Percentiles rank a stretch among this genome's conserved stretches.
phyloP scores from a whole-genome alignment of 1,140 invertebrate species.

The Adelges cooleyi region DNA sequence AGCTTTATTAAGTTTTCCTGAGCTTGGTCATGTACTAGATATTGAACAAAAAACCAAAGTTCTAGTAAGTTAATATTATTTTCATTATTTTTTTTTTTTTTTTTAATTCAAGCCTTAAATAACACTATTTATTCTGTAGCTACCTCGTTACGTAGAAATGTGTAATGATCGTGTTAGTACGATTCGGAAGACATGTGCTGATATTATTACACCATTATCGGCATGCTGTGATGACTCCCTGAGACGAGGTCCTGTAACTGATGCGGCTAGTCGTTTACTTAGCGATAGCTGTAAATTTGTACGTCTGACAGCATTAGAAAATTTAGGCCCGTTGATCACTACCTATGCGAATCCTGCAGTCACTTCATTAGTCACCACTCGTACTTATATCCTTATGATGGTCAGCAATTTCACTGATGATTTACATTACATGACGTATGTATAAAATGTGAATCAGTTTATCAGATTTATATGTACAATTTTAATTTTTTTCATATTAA shows the following conservation, averaged over 20 bases:
- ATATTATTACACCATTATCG: slow-evolving; percentile 10
- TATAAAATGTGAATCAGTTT: not conserved
- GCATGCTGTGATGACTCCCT: slow-evolving; percentile 3
- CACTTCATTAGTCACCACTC: slow-evolving; percentile 17
- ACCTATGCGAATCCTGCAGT: slow-evolving; percentile 17
- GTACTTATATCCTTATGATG: slow-evolving; percentile 18
- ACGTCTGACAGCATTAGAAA: slow-evolving; percentile 14
- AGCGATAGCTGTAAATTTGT: slow-evolving; percentile 19
- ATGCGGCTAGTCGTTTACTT: slow-evolving; percentile 15
- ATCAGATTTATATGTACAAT: too few species aligned
- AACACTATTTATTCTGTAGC: slow-evolving; percentile 4
- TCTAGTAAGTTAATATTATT: not conserved
- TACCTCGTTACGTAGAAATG: slow-evolving; percentile 21
- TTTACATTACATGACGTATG: slow-evolving; percentile 24
- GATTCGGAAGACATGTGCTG: slow-evolving; percentile 21
- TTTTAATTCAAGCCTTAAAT: not conserved
- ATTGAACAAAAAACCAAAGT: slow-evolving; percentile 4
- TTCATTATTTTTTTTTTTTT: not conserved
- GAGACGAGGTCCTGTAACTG: not conserved
- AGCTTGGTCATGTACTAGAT: slow-evolving; percentile 10
- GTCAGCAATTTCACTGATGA: slow-evolving; percentile 24
- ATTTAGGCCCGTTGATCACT: slow-evolving; percentile 13
- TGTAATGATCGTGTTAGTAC: slow-evolving; percentile 23
- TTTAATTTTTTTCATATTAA: not conserved
- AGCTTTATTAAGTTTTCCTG: slow-evolving; percentile 24